Conservation (phyloP, 1,140 invertebrate genomes). For the Cataglyphis hispanica region DNA sequence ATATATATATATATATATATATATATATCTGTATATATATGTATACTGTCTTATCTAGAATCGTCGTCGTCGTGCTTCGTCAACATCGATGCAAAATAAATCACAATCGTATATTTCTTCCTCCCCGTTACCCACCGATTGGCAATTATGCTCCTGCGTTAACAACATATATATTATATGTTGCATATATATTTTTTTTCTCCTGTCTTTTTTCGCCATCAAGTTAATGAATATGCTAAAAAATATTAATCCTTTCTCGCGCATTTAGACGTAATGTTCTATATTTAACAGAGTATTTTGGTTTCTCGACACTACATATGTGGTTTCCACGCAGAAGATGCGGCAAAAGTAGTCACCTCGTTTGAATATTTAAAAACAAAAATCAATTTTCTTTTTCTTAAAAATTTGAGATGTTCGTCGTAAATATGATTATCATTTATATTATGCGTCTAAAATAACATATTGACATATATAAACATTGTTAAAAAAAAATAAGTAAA, state of each 20-base stretch:
- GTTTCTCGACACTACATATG: constrained; percentile 67
- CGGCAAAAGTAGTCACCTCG: constrained; percentile 10
- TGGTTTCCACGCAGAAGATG: neutral
- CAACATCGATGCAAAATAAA: constrained; percentile 83
- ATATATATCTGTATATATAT: constrained; percentile 50
- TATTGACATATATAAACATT: neutral
- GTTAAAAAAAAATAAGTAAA: neutral
- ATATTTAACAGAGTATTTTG: constrained; percentile 80
- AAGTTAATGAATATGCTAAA: constrained; percentile 66
- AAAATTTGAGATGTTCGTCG: neutral
- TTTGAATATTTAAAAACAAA: neutral
- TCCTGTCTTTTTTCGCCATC: constrained; percentile 33
- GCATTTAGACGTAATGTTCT: constrained; percentile 70
- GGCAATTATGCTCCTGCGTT: constrained; percentile 69
- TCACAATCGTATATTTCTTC: constrained; percentile 78
- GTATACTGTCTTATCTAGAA: constrained; percentile 49
- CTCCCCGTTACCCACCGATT: constrained; percentile 53
- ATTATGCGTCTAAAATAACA: neutral
- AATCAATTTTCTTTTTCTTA: neutral
- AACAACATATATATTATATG: constrained; percentile 41
- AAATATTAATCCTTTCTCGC: constrained; percentile 72
- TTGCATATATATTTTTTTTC: constrained; percentile 33
- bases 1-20: constrained; percentile 12
- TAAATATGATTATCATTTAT: neutral
- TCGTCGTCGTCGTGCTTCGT: constrained; percentile 54